Conservation (phyloP, 2,113 vertebrate species). For the Lagopus muta region DNA sequence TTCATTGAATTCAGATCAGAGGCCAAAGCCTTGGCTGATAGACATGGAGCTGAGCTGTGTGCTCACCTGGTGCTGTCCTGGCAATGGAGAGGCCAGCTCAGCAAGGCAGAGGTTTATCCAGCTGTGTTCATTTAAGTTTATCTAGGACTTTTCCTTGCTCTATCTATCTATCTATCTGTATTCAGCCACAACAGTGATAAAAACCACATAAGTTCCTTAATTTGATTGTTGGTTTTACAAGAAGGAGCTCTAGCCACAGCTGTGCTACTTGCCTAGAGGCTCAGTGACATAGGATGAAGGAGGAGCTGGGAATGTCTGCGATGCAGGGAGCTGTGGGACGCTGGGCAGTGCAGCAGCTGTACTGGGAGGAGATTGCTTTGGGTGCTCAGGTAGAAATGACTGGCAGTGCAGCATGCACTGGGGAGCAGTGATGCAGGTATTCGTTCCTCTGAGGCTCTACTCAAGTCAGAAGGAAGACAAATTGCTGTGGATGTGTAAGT, state of each 20-base stretch:
- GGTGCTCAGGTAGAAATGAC: accelerated
- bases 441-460: accelerated
- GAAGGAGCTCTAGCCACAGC: accelerated
- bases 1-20: accelerated
- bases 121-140: not conserved
- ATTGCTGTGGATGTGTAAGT: not conserved
- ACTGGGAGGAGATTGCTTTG: accelerated
- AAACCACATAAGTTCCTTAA: too few relatives aligned
- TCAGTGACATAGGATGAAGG: accelerated
- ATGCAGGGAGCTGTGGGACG: not conserved
- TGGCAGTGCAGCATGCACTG: accelerated
- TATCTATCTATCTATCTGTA: too few relatives aligned
- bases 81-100: accelerated
- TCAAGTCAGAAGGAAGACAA: too few relatives aligned
- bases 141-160: too few relatives aligned
- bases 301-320: accelerated
- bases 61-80: not conserved
- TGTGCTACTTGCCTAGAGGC: not conserved
- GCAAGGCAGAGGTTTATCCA: not conserved
- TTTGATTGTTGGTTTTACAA: not conserved
- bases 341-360: not conserved
- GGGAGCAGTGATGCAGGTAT: accelerated
- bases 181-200: not conserved
- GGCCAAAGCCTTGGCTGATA: not conserved
- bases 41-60: accelerated